These are phyloP conservation scores for Danio choprae DNA, from an alignment of 2,797 vertebrate genomes.

Conservation along the genomic window DNA sequence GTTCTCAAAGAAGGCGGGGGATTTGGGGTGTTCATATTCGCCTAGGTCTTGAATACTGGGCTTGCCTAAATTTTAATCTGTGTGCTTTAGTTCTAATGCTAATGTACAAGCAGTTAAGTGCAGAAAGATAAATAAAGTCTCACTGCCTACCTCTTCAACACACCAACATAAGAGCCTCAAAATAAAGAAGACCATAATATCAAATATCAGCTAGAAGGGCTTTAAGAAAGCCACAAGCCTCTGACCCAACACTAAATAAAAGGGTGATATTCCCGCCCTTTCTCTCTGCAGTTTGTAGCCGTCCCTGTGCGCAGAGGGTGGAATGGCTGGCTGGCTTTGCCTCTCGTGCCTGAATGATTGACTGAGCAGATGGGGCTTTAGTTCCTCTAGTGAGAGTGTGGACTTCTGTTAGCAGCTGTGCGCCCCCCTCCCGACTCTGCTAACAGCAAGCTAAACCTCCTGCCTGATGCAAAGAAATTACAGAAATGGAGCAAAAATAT, in stretches of 20 bases:
- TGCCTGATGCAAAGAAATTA: neutral
- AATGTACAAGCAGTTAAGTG: slow-evolving; percentile 71
- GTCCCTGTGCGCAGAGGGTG: neutral
- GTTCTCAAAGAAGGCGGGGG: neutral
- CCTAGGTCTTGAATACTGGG: slow-evolving; percentile 63
- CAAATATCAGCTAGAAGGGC: slow-evolving; percentile 72
- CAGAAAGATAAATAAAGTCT: slow-evolving; percentile 80
- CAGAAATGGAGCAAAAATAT: slow-evolving; percentile 1
- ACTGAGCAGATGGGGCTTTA: slow-evolving; percentile 66
- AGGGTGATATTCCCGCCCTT: slow-evolving; percentile 1
- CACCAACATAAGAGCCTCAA: slow-evolving; percentile 72
- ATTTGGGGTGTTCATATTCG: neutral
- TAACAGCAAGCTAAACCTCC: slow-evolving; percentile 25
- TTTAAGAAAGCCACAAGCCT: slow-evolving; percentile 52
- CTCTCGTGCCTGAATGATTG: slow-evolving; percentile 62
- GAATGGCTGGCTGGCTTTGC: slow-evolving; percentile 60
- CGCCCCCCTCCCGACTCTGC: slow-evolving; percentile 17
- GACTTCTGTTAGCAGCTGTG: slow-evolving; percentile 52
- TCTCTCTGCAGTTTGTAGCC: slow-evolving; percentile 11
- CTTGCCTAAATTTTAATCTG: slow-evolving; percentile 72
- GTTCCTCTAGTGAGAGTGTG: slow-evolving; percentile 45
- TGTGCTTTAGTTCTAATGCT: slow-evolving; percentile 75
- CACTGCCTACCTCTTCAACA: slow-evolving; percentile 74
- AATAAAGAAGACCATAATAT: slow-evolving; percentile 70
- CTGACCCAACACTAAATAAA: neutral